These are phyloP conservation scores for Yponomeuta sedellus DNA, from an alignment of 2,888 invertebrate genomes.

Conservation along the genomic window DNA sequence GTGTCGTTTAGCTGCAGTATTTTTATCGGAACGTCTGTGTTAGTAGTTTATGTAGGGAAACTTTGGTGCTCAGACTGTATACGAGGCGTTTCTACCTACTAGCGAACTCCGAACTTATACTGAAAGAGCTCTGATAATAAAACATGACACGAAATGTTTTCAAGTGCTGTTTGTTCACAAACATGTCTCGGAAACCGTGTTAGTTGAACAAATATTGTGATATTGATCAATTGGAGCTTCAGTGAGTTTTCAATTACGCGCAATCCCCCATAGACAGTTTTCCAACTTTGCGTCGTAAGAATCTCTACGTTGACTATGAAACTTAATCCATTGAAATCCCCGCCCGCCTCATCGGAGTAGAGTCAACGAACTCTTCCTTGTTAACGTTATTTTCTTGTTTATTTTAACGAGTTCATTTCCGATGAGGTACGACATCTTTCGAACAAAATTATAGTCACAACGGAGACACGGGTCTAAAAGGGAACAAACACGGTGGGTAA, in stretches of 20 bases:
- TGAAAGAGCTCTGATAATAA: conserved; percentile 7
- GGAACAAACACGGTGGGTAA: no score
- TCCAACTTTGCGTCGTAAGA: no score
- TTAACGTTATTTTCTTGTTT: no score
- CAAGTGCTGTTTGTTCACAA: conserved; percentile 8
- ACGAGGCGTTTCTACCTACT: not conserved
- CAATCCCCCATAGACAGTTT: no score
- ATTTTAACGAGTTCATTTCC: no score
- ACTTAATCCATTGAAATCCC: no score
- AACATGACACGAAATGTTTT: conserved; percentile 4
- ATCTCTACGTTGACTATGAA: no score
- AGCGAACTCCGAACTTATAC: not conserved
- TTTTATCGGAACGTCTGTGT: not conserved
- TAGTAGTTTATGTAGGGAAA: not conserved
- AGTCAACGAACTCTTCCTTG: no score
- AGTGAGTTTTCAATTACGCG: not conserved
- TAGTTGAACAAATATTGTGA: conserved; percentile 4
- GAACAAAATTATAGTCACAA: no score
- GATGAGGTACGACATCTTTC: no score
- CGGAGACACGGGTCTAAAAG: no score
- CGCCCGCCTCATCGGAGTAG: no score
- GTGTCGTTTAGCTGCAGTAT: not conserved
- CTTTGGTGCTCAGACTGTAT: not conserved
- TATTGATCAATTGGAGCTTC: not conserved
- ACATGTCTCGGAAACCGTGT: conserved; percentile 2